A percentile compares a stretch with the other conserved stretches of the same genome.
These are phyloP conservation scores for Drosophila lini DNA, from an alignment of 1,140 invertebrate genomes.

Conservation along the genomic window DNA sequence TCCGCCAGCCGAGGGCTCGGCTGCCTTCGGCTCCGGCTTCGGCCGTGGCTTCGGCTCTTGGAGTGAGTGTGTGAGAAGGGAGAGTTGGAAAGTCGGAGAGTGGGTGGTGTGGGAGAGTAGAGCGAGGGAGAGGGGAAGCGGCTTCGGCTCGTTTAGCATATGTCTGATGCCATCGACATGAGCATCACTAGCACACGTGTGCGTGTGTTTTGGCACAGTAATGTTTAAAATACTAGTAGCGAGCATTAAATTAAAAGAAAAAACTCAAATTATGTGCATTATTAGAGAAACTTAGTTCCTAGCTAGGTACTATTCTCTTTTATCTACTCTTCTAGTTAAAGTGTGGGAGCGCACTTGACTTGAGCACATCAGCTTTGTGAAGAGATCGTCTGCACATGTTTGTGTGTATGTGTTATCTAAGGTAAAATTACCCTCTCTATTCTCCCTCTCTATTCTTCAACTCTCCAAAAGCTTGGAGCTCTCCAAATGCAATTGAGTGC, in stretches of 20 bases:
- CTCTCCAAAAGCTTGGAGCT: neutral
- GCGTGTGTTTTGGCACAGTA: slow-evolving; percentile 5
- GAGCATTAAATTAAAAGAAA: neutral
- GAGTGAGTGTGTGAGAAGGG: too few species aligned
- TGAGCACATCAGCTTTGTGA: too few species aligned
- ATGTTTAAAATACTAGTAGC: neutral
- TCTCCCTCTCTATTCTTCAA: too few species aligned
- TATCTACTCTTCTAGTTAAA: too few species aligned
- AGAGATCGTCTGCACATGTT: neutral
- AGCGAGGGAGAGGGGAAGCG: neutral
- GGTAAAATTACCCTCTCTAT: neutral
- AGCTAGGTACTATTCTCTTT: too few species aligned
- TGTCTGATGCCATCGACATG: slow-evolving; percentile 64
- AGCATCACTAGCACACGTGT: slow-evolving; percentile 34
- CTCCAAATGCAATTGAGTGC: neutral
- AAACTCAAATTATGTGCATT: neutral
- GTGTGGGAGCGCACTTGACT: too few species aligned
- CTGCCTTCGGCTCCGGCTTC: slow-evolving; percentile 23
- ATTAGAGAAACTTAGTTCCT: too few species aligned
- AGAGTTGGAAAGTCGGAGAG: neutral
- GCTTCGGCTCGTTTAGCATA: slow-evolving; percentile 72
- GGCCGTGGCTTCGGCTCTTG: slow-evolving; percentile 23
- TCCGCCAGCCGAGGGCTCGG: neutral
- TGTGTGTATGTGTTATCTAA: too few species aligned
- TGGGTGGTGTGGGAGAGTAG: neutral